Evolutionary conservation across 2,797 vertebrate genomes (phyloP).

Genomic region (Lophotriccus pileatus): DNA sequence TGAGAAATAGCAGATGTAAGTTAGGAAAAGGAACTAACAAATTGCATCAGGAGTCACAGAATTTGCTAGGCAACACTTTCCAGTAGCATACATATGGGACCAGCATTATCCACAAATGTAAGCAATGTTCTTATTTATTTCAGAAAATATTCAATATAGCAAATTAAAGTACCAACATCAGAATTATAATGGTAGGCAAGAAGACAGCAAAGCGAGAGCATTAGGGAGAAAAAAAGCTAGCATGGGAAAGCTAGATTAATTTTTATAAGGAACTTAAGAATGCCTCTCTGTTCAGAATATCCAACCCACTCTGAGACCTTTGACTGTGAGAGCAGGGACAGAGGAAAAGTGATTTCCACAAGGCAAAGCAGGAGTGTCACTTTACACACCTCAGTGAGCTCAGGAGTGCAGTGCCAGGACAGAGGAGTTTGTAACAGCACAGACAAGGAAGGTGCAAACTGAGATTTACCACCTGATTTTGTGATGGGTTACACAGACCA

Average conservation of each 20-base stretch:
- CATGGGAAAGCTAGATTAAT: neutral
- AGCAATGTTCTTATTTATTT: constrained; percentile 15
- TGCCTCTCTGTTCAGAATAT: neutral
- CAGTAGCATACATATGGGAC: neutral
- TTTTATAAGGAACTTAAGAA: neutral
- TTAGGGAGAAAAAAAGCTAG: neutral
- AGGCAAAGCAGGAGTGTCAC: neutral
- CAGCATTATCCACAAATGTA: constrained; percentile 3
- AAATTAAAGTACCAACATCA: constrained; percentile 11
- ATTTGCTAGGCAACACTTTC: constrained; percentile 47
- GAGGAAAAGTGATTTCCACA: neutral
- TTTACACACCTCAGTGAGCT: neutral
- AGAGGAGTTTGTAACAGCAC: accelerated
- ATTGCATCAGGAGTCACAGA: neutral
- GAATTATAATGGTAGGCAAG: neutral
- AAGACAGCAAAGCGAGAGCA: neutral
- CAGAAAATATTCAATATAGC: constrained; percentile 5
- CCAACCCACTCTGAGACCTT: neutral
- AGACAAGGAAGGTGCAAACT: neutral
- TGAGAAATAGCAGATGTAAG: neutral
- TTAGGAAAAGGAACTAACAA: constrained; percentile 12
- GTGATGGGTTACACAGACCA: neutral
- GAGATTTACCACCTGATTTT: neutral
- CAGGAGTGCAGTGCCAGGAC: accelerated
- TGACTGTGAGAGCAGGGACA: neutral